phyloP scores from a whole-genome alignment of 2,113 vertebrate species.

The Colistium nudipinnis region DNA sequence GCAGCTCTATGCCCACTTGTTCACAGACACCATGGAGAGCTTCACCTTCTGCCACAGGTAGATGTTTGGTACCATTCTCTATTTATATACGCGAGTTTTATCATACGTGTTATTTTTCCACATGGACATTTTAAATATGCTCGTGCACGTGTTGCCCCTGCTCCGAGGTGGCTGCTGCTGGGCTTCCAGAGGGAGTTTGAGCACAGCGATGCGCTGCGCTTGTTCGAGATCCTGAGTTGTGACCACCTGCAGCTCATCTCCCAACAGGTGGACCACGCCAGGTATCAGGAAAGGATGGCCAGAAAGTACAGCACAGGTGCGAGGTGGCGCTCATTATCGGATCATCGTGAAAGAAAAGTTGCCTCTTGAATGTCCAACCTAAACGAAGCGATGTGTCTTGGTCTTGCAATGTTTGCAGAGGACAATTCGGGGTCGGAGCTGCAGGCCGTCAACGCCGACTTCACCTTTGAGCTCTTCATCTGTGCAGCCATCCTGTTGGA shows the following conservation, averaged over 20 bases:
- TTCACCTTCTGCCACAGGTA: slow-evolving; percentile 85
- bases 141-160: neutral
- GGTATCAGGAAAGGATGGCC: slow-evolving; percentile 78
- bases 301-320: slow-evolving; percentile 71
- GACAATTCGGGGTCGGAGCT: slow-evolving; percentile 54
- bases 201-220: slow-evolving; percentile 82
- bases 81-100: neutral
- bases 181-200: slow-evolving; percentile 86
- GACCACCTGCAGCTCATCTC: slow-evolving; percentile 84
- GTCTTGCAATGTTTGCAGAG: slow-evolving; percentile 57
- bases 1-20: slow-evolving; percentile 78
- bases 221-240: slow-evolving; percentile 86
- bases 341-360: neutral
- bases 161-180: slow-evolving; percentile 83
- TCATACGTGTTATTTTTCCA: neutral
- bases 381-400: neutral
- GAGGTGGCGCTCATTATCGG: neutral
- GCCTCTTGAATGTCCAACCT: neutral
- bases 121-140: neutral
- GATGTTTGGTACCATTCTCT: neutral
- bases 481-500: slow-evolving; percentile 83
- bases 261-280: slow-evolving; percentile 78
- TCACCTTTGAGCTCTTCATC: slow-evolving; percentile 86
- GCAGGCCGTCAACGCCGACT: slow-evolving; percentile 78
- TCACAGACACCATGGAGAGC: slow-evolving; percentile 79